Conservation (phyloP, 1,140 invertebrate species). For the Bicyclus anynana region DNA sequence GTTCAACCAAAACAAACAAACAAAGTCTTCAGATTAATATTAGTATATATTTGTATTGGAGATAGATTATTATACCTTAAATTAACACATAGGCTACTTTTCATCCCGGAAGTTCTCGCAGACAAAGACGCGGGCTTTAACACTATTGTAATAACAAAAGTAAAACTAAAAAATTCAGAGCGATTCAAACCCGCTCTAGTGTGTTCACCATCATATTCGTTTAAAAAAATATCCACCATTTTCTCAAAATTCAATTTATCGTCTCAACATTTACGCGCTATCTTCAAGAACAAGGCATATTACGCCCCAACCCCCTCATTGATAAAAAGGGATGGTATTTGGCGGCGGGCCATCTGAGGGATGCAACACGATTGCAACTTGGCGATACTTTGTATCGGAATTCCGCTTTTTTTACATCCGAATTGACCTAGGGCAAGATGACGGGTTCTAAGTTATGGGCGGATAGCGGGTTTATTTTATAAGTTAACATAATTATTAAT, state of each 20-base stretch:
- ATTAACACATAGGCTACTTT: too few species aligned
- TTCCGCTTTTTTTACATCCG: constrained; percentile 7
- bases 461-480: background rate
- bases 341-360: constrained; percentile 32
- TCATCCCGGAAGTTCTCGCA: too few species aligned
- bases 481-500: background rate
- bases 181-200: too few species aligned
- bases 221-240: background rate
- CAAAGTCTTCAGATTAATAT: too few species aligned
- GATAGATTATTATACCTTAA: too few species aligned
- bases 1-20: too few species aligned
- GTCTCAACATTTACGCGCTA: constrained; percentile 4
- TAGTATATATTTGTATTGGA: too few species aligned
- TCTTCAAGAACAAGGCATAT: constrained; percentile 9
- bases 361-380: constrained; percentile 52
- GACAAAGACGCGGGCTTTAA: too few species aligned
- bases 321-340: constrained; percentile 41
- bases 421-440: constrained; percentile 11
- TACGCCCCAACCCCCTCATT: constrained; percentile 29
- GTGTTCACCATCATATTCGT: too few species aligned
- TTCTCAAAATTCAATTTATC: background rate
- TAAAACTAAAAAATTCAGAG: too few species aligned
- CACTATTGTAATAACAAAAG: too few species aligned
- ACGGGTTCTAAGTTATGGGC: background rate
- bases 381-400: constrained; percentile 36